Base-by-base conservation (phyloP, 1,140 invertebrate species). In the Bicyclus anynana region DNA sequence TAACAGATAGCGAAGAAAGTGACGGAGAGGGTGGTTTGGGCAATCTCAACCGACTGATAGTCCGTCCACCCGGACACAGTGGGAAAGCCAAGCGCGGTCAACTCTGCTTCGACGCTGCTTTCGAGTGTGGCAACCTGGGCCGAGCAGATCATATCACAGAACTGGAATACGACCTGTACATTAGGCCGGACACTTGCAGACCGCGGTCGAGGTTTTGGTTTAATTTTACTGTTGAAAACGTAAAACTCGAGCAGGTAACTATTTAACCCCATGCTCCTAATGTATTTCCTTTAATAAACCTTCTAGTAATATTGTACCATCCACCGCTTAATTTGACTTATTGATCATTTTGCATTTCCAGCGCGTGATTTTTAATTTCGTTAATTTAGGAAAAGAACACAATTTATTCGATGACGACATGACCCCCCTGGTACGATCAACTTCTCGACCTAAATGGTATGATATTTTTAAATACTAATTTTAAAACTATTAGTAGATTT, bases 171-270 rank as follows among this genome's bases (percentile, higher is more conserved):
- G 98, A 99, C 88, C 91, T 99, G 6, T 99, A 96, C 89, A 94
- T 99, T 33, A 90, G 98, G 44, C 98, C 98, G 0, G 98, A 99
- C 84, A 98, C 97, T 0, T 98, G 97, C 80, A 97, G 97, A 83
- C 97, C 97, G 0, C 91, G 96, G 23, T 93, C 96, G 52, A 90
- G 98, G 35, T 93, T 99, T 55, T 99, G 98, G 98, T 99, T 99
- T 83, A 98, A 99, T 85, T 99, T 99, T 76, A 97, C 97, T 0
- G 97, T 99, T 9, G 97, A 99, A 82, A 99, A 99, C 89, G 96
- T 97, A 0, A 94, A 95, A 62, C 90, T 93, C 21, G 97, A 99
- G 80, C 98, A 97, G 91, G 95, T 95, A 82, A 65, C 61, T 35
- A 48, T 21, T n/a, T n/a, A n/a, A n/a, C n/a, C n/a, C n/a, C n/a